Percentiles rank a stretch among this genome's conserved stretches.
Conservation (phyloP, 2,888 invertebrate genomes). For the Pteria penguin region DNA sequence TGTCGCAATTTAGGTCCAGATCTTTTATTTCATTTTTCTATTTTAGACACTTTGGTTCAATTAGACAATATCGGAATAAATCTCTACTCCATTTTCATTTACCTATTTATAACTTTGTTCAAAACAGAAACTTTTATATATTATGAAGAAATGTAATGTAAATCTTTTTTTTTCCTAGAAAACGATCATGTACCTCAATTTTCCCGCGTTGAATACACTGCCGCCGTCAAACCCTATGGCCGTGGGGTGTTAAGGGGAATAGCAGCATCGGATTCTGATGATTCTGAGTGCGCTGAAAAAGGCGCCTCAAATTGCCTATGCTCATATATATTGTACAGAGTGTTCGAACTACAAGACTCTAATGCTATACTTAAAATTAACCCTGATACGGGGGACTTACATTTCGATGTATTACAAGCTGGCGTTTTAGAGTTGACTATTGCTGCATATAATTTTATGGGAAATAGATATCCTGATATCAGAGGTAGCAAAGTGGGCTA, state of each 20-base stretch:
- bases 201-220: background rate
- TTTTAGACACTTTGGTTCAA: too few species aligned
- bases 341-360: background rate
- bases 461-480: slow-evolving; percentile 3
- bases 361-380: slow-evolving; percentile 2
- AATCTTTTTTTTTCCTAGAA: too few species aligned
- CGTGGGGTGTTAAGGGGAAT: slow-evolving; percentile 6
- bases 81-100: too few species aligned
- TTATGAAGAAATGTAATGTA: too few species aligned
- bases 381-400: slow-evolving; percentile 12
- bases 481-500: background rate
- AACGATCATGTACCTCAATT: slow-evolving; percentile 3
- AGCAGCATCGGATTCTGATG: slow-evolving; percentile 3
- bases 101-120: too few species aligned
- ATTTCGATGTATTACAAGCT: background rate
- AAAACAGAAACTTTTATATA: too few species aligned
- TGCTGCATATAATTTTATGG: slow-evolving; percentile 13
- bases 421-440: background rate
- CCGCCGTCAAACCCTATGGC: background rate
- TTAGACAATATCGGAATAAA: too few species aligned
- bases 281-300: background rate
- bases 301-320: background rate
- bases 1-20: too few species aligned
- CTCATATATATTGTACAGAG: background rate
- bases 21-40: too few species aligned